Evolutionary conservation across 2,888 invertebrate genomes (phyloP), one percentile per base, ranked within the genome.

Genomic region (Mesorhabditis belari): DNA sequence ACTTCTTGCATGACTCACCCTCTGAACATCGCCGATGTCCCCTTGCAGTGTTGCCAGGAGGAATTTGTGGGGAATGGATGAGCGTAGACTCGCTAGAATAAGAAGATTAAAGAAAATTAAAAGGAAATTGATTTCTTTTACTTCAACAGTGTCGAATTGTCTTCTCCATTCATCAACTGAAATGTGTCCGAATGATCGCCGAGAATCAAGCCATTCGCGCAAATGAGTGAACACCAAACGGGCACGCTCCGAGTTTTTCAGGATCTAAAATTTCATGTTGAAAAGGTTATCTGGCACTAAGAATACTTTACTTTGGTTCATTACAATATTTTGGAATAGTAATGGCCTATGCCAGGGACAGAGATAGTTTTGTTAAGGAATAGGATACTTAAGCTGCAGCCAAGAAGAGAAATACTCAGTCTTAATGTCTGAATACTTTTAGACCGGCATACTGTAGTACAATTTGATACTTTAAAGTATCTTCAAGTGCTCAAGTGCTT

Each of bases 11-110:
- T 5, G 27, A 4, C 4, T 53, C 23, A 28, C 17, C 29, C 26
- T 55, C 58, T 62, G 75, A 86, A 87, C 65, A 85, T 85, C 0
- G 87, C 82, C 56, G 63, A 56, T 23, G 66, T 71, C 55, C 79
- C 79, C 53, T 69, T 62, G 58, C 79, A 79, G 62, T 79, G 79
- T 56, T 79, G 79, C 79, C 79, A 79, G 6, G 73, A 68, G 29
- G 77, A 70, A 57, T 79, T 76, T 28, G 69, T 69, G 9, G 79
- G 77, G 71, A 79, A 79, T 3, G 79, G 79, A 49, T 71, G 66
- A 29, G 74, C 74, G 60, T 74, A 78, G 49, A 77, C 73, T 27
- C 75, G 62, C 71, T 76, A 63, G 54, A 75, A 62, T 17, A 29
- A 19, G 24, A 54, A 3, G 23, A 26, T 49, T 19, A 17, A 23